These are phyloP conservation scores for Arctia plantaginis DNA, from an alignment of 2,888 invertebrate species.

Conservation along the genomic window DNA sequence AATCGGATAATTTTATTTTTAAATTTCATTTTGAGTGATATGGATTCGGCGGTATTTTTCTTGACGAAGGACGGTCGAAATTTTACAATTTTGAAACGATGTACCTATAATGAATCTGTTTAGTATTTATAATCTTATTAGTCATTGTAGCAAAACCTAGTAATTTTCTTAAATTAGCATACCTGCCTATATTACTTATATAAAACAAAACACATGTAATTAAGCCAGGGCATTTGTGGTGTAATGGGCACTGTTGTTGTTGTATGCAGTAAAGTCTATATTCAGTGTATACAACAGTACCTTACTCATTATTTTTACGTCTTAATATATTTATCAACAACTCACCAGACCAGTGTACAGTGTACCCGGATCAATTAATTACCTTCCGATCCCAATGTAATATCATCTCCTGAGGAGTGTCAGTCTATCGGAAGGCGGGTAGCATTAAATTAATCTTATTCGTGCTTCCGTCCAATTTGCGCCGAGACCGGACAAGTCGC, in stretches of 20 bases:
- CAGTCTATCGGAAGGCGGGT: slow-evolving; percentile 47
- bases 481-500: slow-evolving; percentile 26
- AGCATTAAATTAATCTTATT: slow-evolving; percentile 53
- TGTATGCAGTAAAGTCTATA: too few relatives aligned
- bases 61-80: neutral
- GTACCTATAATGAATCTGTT: too few relatives aligned
- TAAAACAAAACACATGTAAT: too few relatives aligned
- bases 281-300: too few relatives aligned
- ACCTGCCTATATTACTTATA: too few relatives aligned
- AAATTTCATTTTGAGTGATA: slow-evolving; percentile 40
- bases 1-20: slow-evolving; percentile 53
- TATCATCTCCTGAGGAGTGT: slow-evolving; percentile 24
- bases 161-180: neutral
- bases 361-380: slow-evolving; percentile 13
- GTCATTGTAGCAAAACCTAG: neutral
- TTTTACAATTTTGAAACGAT: neutral
- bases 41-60: slow-evolving; percentile 4
- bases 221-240: too few relatives aligned
- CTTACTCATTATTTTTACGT: neutral
- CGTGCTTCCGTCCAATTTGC: slow-evolving; percentile 44
- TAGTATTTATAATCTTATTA: neutral
- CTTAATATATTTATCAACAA: neutral
- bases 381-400: slow-evolving; percentile 23
- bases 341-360: neutral
- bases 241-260: too few relatives aligned